phyloP scores from a whole-genome alignment of 1,140 invertebrate species.

The Drosophila lacertosa region DNA sequence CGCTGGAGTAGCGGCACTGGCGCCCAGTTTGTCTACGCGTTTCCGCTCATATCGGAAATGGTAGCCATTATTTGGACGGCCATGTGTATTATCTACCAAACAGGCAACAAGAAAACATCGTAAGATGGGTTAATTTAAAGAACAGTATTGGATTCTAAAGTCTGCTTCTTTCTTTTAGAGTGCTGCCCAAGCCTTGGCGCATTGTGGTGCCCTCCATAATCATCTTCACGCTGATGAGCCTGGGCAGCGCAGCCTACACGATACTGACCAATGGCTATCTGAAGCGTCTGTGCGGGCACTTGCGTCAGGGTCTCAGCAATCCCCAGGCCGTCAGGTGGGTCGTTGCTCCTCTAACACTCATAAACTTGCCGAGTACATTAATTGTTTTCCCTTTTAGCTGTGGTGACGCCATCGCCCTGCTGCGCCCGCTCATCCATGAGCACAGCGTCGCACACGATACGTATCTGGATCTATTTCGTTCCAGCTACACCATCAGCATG shows the following conservation, averaged over 20 bases:
- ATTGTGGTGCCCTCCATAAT: conserved; percentile 79
- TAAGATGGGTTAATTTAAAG: conserved; percentile 16
- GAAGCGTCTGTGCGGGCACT: conserved; percentile 57
- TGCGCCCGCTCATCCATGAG: conserved; percentile 66
- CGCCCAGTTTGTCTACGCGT: conserved; percentile 72
- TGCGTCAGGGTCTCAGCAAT: conserved; percentile 58
- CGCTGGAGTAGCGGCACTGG: conserved; percentile 61
- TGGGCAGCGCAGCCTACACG: conserved; percentile 61
- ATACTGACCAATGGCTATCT: conserved; percentile 71
- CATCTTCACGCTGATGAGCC: conserved; percentile 72
- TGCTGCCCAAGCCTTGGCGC: conserved; percentile 79
- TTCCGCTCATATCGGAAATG: conserved; percentile 75
- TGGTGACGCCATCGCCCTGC: conserved; percentile 67
- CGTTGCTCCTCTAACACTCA: too few relatives aligned
- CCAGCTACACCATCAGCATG: conserved; percentile 66
- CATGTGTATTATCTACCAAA: conserved; percentile 79
- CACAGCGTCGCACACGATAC: conserved; percentile 63
- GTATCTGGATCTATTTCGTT: conserved; percentile 67
- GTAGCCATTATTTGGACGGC: conserved; percentile 80
- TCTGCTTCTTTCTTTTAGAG: conserved; percentile 38
- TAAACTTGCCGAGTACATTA: too few relatives aligned
- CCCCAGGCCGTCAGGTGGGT: conserved; percentile 58
- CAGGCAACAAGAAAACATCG: conserved; percentile 75
- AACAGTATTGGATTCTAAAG: too few relatives aligned
- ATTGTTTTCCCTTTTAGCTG: conserved; percentile 38